Evolutionary conservation across 2,113 vertebrate genomes (phyloP).

Genomic region (Tor tambroides): DNA sequence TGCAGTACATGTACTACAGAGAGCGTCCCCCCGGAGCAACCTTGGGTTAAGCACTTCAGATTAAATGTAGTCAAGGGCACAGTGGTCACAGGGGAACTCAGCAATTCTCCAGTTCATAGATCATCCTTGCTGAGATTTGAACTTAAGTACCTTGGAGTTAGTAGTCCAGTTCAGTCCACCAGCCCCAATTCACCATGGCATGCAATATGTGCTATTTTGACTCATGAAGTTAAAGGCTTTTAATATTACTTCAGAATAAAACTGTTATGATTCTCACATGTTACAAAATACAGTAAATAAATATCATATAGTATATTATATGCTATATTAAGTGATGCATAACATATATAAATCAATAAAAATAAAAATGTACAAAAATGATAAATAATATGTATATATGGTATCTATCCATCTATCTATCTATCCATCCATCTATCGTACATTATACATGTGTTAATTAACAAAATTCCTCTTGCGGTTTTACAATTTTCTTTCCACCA

Average conservation of each 20-base stretch:
- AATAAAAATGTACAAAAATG: too few relatives aligned
- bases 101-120: constrained; percentile 12
- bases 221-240: neutral
- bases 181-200: neutral
- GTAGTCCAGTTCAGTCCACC: neutral
- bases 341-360: too few relatives aligned
- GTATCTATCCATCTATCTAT: too few relatives aligned
- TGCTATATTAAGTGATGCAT: too few relatives aligned
- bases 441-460: neutral
- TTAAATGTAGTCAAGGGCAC: constrained; percentile 30
- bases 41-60: constrained; percentile 33
- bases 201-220: neutral
- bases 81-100: constrained; percentile 23
- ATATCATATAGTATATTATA: too few relatives aligned
- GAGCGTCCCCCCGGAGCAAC: constrained; percentile 5
- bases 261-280: too few relatives aligned
- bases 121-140: constrained; percentile 10
- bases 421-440: too few relatives aligned
- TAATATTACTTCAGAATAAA: neutral
- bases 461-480: neutral
- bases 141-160: constrained; percentile 14
- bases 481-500: neutral
- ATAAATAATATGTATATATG: too few relatives aligned
- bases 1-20: neutral
- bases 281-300: too few relatives aligned